These are phyloP conservation scores for Onychomys arenicola DNA, from an alignment of 2,797 vertebrate species.

Conservation along the genomic window DNA sequence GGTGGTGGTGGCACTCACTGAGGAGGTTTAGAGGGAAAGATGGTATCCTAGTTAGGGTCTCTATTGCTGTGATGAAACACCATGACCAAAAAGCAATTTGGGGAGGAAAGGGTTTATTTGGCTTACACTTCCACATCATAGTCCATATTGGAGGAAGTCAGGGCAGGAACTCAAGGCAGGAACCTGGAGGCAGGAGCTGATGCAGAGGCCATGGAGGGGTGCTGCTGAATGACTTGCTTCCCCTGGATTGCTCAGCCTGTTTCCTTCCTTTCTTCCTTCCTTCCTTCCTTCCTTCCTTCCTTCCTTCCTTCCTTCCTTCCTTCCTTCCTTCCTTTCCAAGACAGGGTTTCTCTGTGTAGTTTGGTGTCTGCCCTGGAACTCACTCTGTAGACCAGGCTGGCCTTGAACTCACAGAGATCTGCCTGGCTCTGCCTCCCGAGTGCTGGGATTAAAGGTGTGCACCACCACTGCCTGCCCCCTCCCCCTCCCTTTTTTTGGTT, in stretches of 20 bases:
- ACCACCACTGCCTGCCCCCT: too few species aligned
- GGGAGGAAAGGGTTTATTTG: not conserved
- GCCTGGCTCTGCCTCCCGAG: too few species aligned
- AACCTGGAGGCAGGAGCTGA: not conserved
- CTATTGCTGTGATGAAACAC: not conserved
- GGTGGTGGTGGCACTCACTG: rapidly evolving
- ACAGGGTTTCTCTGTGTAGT: too few species aligned
- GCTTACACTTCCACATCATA: not conserved
- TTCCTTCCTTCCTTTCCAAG: too few species aligned
- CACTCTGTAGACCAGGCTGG: too few species aligned
- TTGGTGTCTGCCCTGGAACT: too few species aligned
- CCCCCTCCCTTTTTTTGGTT: too few species aligned
- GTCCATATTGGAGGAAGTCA: not conserved
- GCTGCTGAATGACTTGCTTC: not conserved
- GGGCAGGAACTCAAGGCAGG: not conserved
- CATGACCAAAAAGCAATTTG: not conserved
- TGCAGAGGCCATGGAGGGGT: not conserved
- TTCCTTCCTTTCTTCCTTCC: not conserved
- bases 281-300: too few species aligned
- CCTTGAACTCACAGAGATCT: too few species aligned
- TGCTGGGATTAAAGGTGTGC: too few species aligned
- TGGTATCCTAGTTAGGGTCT: not conserved
- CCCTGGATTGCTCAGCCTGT: not conserved
- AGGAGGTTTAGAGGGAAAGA: not conserved
- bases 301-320: too few species aligned